Percentiles rank a stretch among this genome's conserved stretches.
Evolutionary conservation across 2,888 invertebrate genomes (phyloP).

Genomic region (Seira musarum): DNA sequence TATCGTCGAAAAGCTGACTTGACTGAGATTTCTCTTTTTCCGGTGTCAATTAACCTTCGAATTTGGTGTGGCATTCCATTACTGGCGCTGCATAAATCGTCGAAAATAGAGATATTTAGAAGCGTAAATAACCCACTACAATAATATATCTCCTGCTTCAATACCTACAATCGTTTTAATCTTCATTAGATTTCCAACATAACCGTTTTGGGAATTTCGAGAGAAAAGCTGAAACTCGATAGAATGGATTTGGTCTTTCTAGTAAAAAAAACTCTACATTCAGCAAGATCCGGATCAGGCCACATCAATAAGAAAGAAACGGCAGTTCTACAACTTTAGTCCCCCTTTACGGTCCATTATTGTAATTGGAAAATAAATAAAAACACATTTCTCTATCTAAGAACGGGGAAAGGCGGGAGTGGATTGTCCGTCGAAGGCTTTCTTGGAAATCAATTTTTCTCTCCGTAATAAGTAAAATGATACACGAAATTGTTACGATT

Average conservation of each 20-base stretch:
- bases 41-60: background rate
- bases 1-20: background rate
- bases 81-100: conserved; percentile 44
- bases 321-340: background rate
- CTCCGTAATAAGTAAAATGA: no score
- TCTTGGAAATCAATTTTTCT: no score
- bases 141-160: conserved; percentile 26
- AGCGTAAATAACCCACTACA: conserved; percentile 27
- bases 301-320: background rate
- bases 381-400: no score
- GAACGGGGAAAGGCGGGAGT: no score
- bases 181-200: conserved; percentile 10
- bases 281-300: no score
- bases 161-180: conserved; percentile 2
- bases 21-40: background rate
- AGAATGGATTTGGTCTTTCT: background rate
- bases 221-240: background rate
- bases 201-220: background rate
- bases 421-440: no score
- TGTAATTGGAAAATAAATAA: conserved; percentile 41
- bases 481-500: no score
- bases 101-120: conserved; percentile 3
- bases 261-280: no score
- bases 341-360: conserved; percentile 37
- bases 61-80: conserved; percentile 24